A percentile compares a stretch with the other conserved stretches of the same genome.
These are phyloP conservation scores for Eupeodes corollae DNA, from an alignment of 1,140 invertebrate species.

Conservation along the genomic window DNA sequence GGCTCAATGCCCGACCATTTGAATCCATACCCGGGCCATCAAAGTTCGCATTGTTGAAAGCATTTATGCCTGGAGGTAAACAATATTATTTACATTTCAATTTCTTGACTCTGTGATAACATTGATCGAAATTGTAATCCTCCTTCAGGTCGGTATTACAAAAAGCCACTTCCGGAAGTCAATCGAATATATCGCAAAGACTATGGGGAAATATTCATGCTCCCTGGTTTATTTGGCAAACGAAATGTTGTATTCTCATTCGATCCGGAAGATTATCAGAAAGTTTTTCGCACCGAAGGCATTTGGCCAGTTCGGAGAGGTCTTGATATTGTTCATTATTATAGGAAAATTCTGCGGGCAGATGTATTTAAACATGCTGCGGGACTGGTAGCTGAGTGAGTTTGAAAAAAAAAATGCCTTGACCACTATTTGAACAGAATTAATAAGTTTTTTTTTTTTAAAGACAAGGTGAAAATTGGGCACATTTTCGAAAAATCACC, in stretches of 20 bases:
- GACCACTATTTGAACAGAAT: background rate
- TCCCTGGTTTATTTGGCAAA: conserved; percentile 19
- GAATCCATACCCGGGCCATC: conserved; percentile 39
- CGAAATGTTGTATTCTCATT: conserved; percentile 12
- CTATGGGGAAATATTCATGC: conserved; percentile 17
- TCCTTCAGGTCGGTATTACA: conserved; percentile 5
- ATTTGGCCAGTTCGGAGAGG: conserved; percentile 25
- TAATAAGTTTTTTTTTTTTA: background rate
- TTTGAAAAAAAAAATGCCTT: background rate
- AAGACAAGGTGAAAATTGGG: conserved; percentile 3
- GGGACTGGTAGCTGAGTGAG: conserved; percentile 16
- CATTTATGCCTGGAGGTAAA: background rate
- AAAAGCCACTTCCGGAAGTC: conserved; percentile 13
- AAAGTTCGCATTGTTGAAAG: background rate
- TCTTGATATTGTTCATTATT: conserved; percentile 16
- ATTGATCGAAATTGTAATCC: background rate
- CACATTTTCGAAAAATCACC: background rate
- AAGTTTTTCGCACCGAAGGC: conserved; percentile 24
- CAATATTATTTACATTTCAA: too few relatives aligned
- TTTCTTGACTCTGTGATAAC: too few relatives aligned
- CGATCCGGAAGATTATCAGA: conserved; percentile 26
- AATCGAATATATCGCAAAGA: conserved; percentile 11
- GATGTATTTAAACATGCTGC: conserved; percentile 21
- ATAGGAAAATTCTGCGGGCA: conserved; percentile 15
- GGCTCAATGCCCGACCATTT: conserved; percentile 27